These are phyloP conservation scores for Trilocha varians DNA, from an alignment of 2,888 invertebrate species.

Conservation along the genomic window DNA sequence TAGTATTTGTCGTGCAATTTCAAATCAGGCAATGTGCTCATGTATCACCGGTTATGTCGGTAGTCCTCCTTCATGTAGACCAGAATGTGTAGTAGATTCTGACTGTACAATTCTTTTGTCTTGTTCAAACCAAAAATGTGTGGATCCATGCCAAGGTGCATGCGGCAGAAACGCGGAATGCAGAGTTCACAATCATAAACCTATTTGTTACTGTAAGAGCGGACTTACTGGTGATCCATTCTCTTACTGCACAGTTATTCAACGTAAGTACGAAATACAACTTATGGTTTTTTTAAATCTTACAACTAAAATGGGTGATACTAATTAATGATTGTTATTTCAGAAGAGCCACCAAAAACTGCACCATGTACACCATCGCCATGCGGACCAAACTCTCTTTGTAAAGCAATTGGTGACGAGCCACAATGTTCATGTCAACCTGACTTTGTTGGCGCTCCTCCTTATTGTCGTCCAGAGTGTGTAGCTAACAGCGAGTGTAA, in stretches of 20 bases:
- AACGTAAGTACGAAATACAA: conserved; percentile 34
- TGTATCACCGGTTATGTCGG: conserved; percentile 84
- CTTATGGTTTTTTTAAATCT: not conserved
- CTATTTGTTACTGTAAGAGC: conserved; percentile 85
- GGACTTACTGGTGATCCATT: conserved; percentile 87
- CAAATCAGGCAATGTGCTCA: conserved; percentile 78
- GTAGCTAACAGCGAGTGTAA: conserved; percentile 86
- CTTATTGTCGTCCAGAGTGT: conserved; percentile 87
- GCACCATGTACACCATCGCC: conserved; percentile 80
- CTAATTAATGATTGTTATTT: conserved; percentile 1
- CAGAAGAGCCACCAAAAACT: conserved; percentile 39
- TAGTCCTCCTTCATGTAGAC: conserved; percentile 82
- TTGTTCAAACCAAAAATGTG: conserved; percentile 85
- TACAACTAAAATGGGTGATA: not conserved
- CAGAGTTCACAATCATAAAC: conserved; percentile 86
- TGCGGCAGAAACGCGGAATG: conserved; percentile 86
- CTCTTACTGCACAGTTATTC: conserved; percentile 68
- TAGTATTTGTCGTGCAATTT: conserved; percentile 76
- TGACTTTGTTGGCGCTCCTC: conserved; percentile 81
- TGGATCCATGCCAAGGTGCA: conserved; percentile 85
- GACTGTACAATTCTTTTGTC: conserved; percentile 84
- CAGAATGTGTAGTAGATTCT: conserved; percentile 87
- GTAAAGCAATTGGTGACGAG: conserved; percentile 65
- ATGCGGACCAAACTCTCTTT: conserved; percentile 86
- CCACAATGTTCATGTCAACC: conserved; percentile 82